Conservation (phyloP, 2,113 vertebrate species). For the Aldabrachelys gigantea region DNA sequence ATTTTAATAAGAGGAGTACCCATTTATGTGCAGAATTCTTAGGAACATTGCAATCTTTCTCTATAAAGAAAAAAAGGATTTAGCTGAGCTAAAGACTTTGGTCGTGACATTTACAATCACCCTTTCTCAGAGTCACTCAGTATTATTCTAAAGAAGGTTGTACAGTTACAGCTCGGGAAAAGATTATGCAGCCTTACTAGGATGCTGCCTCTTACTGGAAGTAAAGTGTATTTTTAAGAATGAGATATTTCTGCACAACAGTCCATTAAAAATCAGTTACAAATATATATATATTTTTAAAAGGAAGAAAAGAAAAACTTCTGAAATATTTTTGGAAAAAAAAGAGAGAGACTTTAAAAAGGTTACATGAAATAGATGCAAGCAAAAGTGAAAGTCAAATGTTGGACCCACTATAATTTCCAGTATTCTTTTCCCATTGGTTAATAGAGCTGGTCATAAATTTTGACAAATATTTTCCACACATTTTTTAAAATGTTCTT, state of each 20-base stretch:
- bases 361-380: not conserved
- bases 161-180: not conserved
- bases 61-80: not conserved
- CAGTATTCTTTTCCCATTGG: not conserved
- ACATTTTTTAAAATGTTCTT: not conserved
- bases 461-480: not conserved
- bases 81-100: not conserved
- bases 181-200: not conserved
- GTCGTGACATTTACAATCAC: not conserved
- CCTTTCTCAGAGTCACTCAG: not conserved
- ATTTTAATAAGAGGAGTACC: not conserved
- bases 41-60: not conserved
- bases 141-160: not conserved
- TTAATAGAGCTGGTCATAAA: not conserved
- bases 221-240: not conserved
- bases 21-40: not conserved
- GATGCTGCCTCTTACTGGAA: not conserved
- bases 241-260: not conserved
- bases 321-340: not conserved
- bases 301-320: not conserved
- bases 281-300: not conserved
- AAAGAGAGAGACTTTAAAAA: not conserved
- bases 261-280: not conserved
- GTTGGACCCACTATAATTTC: not conserved
- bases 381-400: not conserved